Evolutionary conservation across 1,140 invertebrate genomes (phyloP), one percentile per base, ranked within the genome.

Genomic region (Cataglyphis hispanica): DNA sequence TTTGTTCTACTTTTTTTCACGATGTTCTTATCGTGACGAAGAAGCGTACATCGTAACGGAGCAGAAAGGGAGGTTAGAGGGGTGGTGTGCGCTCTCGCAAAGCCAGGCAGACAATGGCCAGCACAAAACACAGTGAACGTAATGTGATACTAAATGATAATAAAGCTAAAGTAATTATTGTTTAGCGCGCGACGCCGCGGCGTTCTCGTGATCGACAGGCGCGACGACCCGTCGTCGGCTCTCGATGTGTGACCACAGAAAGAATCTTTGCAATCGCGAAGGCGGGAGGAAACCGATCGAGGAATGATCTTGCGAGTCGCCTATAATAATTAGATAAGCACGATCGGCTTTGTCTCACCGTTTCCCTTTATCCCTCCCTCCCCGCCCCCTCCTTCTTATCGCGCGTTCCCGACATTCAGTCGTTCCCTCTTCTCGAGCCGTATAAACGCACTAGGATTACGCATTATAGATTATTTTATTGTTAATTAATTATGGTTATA

Each of bases 121-220:
- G 93, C 92, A 94, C 92, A 92, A 88, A 90, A 95, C 91, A 63
- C 16, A 94, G 93, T 94, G 93, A 95, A 95, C 93, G 92, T 93
- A 95, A 95, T 95, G 94, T 95, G 94, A 95, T 95, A 95, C 94
- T 95, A 95, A 95, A 95, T 94, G 92, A 94, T 94, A 94, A 95
- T 94, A 94, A 95, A 92, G 70, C 86, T 88, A 93, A 94, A 94
- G 91, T 94, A 94, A 95, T 94, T 95, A 95, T 94, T 94, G 87
- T 94, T 94, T 94, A 93, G 92, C 89, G 69, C 85, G 92, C 90
- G 91, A 93, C 69, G 80, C 86, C 85, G 89, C 86, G 86, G 86
- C 89, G 91, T 83, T 83, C 86, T 19, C 46, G 46, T 19, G 46
- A 69, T 43, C 89, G 64, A 84, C 80, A 56, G 67, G 58, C 87